These are phyloP conservation scores for Psephotus haematonotus DNA, from an alignment of 2,113 vertebrate genomes.

Conservation along the genomic window DNA sequence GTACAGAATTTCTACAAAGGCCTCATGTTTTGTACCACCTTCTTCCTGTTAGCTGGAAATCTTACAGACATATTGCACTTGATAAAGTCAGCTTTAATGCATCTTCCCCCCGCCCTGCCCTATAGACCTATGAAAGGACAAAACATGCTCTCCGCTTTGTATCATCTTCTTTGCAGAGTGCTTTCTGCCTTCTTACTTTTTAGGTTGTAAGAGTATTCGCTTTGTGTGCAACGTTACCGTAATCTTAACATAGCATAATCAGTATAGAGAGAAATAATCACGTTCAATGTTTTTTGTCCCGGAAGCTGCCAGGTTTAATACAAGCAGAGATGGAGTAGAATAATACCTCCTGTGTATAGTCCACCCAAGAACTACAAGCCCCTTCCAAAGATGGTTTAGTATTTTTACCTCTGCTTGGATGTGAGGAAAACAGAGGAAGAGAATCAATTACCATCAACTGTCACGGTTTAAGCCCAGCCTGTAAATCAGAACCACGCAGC, in stretches of 20 bases:
- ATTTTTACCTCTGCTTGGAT: neutral
- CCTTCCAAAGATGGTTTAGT: neutral
- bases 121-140: neutral
- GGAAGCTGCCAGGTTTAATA: neutral
- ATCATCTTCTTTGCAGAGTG: neutral
- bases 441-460: neutral
- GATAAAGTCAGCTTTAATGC: neutral
- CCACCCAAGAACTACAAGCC: neutral
- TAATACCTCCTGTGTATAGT: neutral
- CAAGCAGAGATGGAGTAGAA: neutral
- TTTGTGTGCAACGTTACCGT: neutral
- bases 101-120: fast-evolving
- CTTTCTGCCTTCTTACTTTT: neutral
- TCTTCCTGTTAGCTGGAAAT: neutral
- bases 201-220: neutral
- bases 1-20: neutral
- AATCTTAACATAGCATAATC: neutral
- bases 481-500: too few species aligned
- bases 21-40: neutral
- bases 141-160: neutral
- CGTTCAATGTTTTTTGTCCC: neutral
- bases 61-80: neutral
- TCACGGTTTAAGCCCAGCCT: too few species aligned
- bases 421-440: neutral
- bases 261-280: neutral